Evolutionary conservation across 2,797 vertebrate genomes (phyloP).

Genomic region (Dendrocincla fuliginosa): DNA sequence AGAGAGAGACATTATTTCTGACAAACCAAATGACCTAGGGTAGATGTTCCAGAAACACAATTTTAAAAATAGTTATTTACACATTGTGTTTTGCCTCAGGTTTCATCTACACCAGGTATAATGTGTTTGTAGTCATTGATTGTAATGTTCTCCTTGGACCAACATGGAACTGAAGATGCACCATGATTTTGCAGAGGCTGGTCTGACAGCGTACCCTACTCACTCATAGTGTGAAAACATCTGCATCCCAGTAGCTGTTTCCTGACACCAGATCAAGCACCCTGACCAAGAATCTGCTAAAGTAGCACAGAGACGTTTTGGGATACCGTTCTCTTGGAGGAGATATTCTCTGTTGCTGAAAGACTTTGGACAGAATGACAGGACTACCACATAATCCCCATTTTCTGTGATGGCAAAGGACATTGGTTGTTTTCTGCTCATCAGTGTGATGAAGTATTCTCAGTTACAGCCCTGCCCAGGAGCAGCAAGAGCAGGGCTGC

Average conservation of each 20-base stretch:
- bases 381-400: rapidly evolving
- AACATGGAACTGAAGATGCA: rapidly evolving
- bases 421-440: background rate
- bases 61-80: background rate
- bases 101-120: background rate
- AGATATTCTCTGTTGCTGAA: background rate
- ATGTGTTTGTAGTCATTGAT: background rate
- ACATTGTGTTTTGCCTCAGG: background rate
- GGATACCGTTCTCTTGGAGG: background rate
- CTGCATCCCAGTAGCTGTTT: background rate
- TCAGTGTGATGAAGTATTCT: background rate
- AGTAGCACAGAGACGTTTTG: background rate
- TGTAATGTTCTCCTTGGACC: background rate
- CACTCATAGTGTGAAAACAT: background rate
- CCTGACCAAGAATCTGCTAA: background rate
- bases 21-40: background rate
- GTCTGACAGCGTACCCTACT: background rate
- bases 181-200: background rate
- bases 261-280: background rate
- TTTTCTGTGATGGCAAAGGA: background rate
- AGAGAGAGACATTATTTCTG: background rate
- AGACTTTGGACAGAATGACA: background rate
- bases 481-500: background rate
- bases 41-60: background rate
- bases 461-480: background rate